These are phyloP conservation scores for Leptinotarsa undecemlineata DNA, from an alignment of 1,140 invertebrate genomes.

Conservation along the genomic window DNA sequence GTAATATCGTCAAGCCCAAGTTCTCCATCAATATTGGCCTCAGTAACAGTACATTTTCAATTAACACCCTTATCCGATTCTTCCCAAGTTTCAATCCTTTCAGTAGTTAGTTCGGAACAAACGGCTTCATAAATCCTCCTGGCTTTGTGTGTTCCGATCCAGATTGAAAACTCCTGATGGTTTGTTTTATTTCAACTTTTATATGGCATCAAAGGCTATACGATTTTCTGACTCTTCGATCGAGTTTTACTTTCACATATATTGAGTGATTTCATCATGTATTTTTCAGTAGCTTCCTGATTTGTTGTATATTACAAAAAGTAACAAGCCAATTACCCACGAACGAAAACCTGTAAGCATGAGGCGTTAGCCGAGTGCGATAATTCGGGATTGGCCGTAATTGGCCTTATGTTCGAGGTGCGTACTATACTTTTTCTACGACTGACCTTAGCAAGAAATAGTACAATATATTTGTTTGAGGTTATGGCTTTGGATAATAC, in stretches of 20 bases:
- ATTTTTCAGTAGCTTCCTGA: too few relatives aligned
- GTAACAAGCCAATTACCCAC: too few relatives aligned
- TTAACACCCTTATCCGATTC: conserved; percentile 1
- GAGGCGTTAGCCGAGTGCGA: too few relatives aligned
- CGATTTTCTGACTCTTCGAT: background rate
- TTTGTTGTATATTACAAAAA: too few relatives aligned
- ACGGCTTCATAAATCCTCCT: background rate
- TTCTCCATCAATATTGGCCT: background rate
- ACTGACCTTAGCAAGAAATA: too few relatives aligned
- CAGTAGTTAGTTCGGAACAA: conserved; percentile 2
- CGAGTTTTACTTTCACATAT: background rate
- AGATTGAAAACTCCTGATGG: background rate
- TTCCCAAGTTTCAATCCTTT: background rate
- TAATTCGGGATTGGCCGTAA: too few relatives aligned
- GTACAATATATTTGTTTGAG: too few relatives aligned
- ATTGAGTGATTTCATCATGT: background rate
- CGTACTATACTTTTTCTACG: too few relatives aligned
- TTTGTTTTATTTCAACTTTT: background rate
- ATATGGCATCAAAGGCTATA: background rate
- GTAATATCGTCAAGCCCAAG: background rate
- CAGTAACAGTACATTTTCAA: background rate
- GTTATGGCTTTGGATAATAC: too few relatives aligned
- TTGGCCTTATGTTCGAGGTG: too few relatives aligned
- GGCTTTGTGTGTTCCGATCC: background rate
- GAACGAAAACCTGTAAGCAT: too few relatives aligned